A percentile compares a stretch with the other conserved stretches of the same genome.
Conservation (phyloP, 2,113 vertebrate species). For the Arothron firmamentum region DNA sequence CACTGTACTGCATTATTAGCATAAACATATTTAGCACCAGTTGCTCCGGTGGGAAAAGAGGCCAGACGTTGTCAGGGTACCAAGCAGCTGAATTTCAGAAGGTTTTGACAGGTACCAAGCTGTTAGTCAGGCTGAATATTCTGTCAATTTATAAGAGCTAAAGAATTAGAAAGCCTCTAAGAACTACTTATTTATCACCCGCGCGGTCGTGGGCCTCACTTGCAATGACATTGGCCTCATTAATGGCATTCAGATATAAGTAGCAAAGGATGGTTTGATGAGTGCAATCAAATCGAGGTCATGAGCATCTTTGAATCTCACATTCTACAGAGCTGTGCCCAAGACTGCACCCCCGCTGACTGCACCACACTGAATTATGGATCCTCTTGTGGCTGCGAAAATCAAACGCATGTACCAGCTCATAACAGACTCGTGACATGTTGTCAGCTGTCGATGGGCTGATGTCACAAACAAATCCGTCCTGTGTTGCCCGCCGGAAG, state of each 20-base stretch:
- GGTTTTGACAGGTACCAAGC: conserved; percentile 9
- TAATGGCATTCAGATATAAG: not conserved
- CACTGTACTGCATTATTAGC: conserved; percentile 14
- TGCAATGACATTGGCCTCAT: conserved; percentile 10
- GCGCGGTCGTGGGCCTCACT: no score
- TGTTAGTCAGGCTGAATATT: no score
- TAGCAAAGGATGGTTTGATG: not conserved
- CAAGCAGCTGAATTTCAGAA: not conserved
- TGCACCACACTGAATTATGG: not conserved
- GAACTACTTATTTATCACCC: no score
- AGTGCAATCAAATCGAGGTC: not conserved
- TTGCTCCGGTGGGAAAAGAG: conserved; percentile 20
- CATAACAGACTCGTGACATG: no score
- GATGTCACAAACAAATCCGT: no score
- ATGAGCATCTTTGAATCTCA: conserved; percentile 1
- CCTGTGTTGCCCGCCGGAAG: no score
- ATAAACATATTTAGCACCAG: conserved; percentile 16
- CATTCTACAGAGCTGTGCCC: not conserved
- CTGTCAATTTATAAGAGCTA: no score
- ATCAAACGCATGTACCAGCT: no score
- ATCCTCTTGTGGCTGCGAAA: not conserved
- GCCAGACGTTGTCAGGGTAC: conserved; percentile 14
- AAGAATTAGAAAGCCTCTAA: no score
- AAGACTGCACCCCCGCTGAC: not conserved
- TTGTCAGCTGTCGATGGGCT: no score